Percentiles rank a stretch among this genome's conserved stretches.
These are phyloP conservation scores for Drosophila subsilvestris DNA, from an alignment of 2,888 invertebrate species.

Conservation along the genomic window DNA sequence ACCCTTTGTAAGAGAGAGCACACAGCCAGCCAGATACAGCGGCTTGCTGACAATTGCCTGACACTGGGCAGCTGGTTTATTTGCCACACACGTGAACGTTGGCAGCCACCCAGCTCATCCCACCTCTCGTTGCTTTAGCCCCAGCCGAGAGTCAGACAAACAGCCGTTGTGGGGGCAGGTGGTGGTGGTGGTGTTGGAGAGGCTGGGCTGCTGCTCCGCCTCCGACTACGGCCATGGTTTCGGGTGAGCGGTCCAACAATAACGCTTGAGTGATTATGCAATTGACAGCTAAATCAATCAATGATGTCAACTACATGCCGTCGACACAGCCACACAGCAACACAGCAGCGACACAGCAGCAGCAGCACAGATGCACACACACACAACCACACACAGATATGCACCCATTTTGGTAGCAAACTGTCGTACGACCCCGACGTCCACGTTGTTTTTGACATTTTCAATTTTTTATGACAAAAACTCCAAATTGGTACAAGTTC, in stretches of 20 bases:
- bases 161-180: constrained; percentile 23
- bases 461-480: constrained; percentile 79
- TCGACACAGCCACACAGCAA: constrained; percentile 36
- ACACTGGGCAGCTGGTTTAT: constrained; percentile 76
- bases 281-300: constrained; percentile 84
- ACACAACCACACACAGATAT: background rate
- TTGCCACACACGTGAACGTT: constrained; percentile 68
- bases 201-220: background rate
- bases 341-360: constrained; percentile 2
- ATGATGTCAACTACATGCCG: constrained; percentile 81
- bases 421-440: constrained; percentile 35
- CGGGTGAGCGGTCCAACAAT: constrained; percentile 77
- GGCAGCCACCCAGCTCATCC: constrained; percentile 12
- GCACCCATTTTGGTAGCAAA: constrained; percentile 18
- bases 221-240: constrained; percentile 22
- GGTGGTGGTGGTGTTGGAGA: background rate
- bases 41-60: constrained; percentile 75
- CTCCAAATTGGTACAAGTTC: constrained; percentile 67
- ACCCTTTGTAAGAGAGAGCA: constrained; percentile 20
- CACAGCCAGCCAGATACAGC: constrained; percentile 18
- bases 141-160: constrained; percentile 63
- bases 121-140: constrained; percentile 30
- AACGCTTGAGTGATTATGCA: constrained; percentile 82
- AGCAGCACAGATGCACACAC: constrained; percentile 22
- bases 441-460: constrained; percentile 77